Conservation (phyloP, 2,797 vertebrate genomes). For the Rhynchonycteris naso region DNA sequence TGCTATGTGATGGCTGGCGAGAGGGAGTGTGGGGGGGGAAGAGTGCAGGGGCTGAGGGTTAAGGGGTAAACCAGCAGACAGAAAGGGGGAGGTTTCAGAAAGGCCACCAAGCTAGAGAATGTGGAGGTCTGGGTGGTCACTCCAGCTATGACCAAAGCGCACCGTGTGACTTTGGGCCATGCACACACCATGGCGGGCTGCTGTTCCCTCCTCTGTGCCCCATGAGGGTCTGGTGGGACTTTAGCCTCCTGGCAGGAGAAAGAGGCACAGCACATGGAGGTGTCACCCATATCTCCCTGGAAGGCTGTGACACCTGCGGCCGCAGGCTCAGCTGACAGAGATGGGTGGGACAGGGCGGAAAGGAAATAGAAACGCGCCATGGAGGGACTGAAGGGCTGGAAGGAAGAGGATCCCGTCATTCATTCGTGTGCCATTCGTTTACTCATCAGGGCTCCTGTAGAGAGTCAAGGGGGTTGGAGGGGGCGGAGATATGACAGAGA, state of each 20-base stretch:
- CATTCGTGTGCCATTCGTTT: background rate
- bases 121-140: background rate
- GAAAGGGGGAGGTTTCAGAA: background rate
- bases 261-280: background rate
- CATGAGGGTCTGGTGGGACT: background rate
- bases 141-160: background rate
- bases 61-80: background rate
- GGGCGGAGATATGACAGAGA: background rate
- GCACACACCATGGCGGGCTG: fast-evolving
- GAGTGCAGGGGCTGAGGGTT: too few species aligned
- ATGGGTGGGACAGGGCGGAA: background rate
- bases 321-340: background rate
- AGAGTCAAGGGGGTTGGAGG: background rate
- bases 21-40: too few species aligned
- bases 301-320: background rate
- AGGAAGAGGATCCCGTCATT: background rate
- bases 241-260: background rate
- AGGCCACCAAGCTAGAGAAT: background rate
- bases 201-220: background rate
- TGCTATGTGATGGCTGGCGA: background rate
- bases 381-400: background rate
- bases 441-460: background rate
- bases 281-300: background rate
- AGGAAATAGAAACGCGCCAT: background rate
- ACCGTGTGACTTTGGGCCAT: background rate